These are phyloP conservation scores for Oryzias melastigma DNA, from an alignment of 2,113 vertebrate genomes.

Conservation along the genomic window DNA sequence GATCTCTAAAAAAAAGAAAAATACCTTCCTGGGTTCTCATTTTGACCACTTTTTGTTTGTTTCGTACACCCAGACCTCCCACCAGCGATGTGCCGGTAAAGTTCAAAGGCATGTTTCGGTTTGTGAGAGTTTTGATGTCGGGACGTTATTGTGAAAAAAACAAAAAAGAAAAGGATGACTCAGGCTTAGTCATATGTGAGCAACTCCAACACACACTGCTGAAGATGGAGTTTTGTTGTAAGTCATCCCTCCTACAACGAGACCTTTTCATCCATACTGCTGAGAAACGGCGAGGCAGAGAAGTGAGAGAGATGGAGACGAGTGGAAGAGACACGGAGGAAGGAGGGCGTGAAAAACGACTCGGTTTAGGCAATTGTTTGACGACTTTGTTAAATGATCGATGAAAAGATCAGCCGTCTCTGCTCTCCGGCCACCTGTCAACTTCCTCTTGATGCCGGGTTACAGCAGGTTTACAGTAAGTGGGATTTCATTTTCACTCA, in stretches of 20 bases:
- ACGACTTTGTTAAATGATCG: constrained; percentile 31
- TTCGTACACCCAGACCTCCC: constrained; percentile 28
- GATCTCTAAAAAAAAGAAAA: neutral
- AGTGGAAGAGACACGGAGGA: constrained; percentile 14
- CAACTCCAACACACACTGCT: constrained; percentile 41
- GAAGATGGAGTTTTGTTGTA: constrained; percentile 62
- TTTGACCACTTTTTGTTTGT: neutral
- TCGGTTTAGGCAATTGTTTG: constrained; percentile 39
- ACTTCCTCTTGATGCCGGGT: constrained; percentile 46
- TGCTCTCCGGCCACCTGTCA: neutral
- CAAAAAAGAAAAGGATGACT: constrained; percentile 52
- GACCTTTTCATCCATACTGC: constrained; percentile 49
- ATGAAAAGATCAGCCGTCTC: constrained; percentile 19
- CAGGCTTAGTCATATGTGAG: constrained; percentile 66
- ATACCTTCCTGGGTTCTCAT: constrained; percentile 6
- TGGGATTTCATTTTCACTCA: constrained; percentile 33
- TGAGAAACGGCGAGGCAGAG: constrained; percentile 56
- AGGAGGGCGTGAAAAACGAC: constrained; percentile 39
- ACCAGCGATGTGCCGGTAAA: constrained; percentile 18
- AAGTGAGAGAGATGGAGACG: constrained; percentile 47
- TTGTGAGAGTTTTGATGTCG: constrained; percentile 42
- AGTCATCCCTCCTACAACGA: constrained; percentile 69
- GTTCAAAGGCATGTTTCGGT: constrained; percentile 15
- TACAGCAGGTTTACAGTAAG: constrained; percentile 62
- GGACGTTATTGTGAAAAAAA: constrained; percentile 40